Evolutionary conservation across 2,113 vertebrate genomes (phyloP).

Genomic region (Calyptomena viridis): DNA sequence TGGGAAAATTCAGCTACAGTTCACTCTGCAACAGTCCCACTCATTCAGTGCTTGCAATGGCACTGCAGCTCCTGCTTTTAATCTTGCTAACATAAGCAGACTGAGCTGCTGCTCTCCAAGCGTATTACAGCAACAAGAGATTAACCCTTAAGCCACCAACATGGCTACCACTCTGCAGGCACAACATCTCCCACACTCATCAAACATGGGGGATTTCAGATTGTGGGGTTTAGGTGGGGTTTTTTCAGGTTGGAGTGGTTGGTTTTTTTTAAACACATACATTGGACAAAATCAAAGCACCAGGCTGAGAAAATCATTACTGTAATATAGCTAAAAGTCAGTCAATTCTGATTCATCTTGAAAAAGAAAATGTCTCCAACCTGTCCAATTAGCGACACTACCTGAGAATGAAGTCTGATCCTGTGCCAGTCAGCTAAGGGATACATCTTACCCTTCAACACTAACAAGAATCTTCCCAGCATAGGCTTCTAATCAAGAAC

Average conservation of each 20-base stretch:
- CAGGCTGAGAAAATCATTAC: not conserved
- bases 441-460: not conserved
- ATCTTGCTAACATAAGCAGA: conserved; percentile 85
- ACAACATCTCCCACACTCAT: conserved; percentile 39
- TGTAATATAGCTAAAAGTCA: not conserved
- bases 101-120: conserved; percentile 79
- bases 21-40: conserved; percentile 71
- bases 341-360: not conserved
- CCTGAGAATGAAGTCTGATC: not conserved
- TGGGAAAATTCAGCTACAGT: conserved; percentile 71
- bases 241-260: not conserved
- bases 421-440: not conserved
- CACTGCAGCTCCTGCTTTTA: conserved; percentile 87
- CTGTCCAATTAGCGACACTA: not conserved
- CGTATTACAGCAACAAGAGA: conserved; percentile 83
- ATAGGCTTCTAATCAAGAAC: not conserved
- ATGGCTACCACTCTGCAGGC: conserved; percentile 79
- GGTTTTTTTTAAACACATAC: not conserved
- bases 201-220: not conserved
- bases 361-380: conserved; percentile 27
- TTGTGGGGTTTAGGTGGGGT: not conserved
- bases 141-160: conserved; percentile 79
- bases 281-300: conserved; percentile 40
- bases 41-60: conserved; percentile 72
- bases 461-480: not conserved